phyloP scores from a whole-genome alignment of 2,797 vertebrate species.

The Discoglossus pictus region DNA sequence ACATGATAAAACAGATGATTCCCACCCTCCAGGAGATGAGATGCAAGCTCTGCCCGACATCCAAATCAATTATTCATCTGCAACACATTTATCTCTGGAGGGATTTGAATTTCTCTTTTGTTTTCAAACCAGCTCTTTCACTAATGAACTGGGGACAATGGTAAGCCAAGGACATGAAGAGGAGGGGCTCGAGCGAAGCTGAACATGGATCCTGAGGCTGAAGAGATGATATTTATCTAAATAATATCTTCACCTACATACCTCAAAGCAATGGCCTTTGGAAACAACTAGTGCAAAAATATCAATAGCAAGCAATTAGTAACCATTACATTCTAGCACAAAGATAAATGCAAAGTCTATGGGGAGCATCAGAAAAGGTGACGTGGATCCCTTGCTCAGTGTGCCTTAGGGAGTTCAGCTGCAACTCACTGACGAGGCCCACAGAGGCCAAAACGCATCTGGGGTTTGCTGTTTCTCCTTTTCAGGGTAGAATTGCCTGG shows the following conservation, averaged over 20 bases:
- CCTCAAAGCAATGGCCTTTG: no score
- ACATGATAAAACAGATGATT: constrained; percentile 9
- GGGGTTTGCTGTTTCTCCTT: no score
- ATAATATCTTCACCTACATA: not conserved
- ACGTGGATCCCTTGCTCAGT: no score
- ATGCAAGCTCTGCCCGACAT: constrained; percentile 14
- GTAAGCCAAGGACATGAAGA: constrained; percentile 8
- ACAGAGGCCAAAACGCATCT: no score
- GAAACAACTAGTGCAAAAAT: no score
- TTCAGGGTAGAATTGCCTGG: no score
- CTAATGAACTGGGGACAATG: constrained; percentile 35
- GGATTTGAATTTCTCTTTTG: constrained; percentile 26
- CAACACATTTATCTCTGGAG: constrained; percentile 38
- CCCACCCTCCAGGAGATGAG: constrained; percentile 13
- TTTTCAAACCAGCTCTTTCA: constrained; percentile 26
- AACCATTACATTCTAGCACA: no score
- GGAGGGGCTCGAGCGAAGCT: not conserved
- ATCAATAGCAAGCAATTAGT: no score
- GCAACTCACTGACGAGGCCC: no score
- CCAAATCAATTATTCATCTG: constrained; percentile 44
- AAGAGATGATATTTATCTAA: constrained; percentile 3
- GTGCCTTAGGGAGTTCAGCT: no score
- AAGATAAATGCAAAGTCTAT: no score
- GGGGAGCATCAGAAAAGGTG: no score
- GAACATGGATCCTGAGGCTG: not conserved